Base-by-base conservation (phyloP, 2,113 vertebrate genomes). In the Labeo rohita region DNA sequence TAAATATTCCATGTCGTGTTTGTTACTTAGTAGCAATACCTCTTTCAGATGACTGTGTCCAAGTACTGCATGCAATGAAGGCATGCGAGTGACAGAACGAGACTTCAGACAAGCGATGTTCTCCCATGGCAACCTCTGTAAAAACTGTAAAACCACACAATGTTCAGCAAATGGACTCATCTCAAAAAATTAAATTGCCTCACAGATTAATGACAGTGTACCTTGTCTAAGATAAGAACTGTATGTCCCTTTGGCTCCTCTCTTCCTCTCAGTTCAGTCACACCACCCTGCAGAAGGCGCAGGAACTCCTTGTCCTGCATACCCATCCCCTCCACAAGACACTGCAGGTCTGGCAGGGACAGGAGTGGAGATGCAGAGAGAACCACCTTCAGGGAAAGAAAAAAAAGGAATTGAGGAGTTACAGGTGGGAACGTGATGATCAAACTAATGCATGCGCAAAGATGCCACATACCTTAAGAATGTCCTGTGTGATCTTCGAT, bases 111-210 rank as follows among this genome's bases (percentile, higher is more conserved):
- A 88, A 8, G 94, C 91, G 15, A 96, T 95, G 90, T 93, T 97
- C 90, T 99, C 98, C 98, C 98, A 99, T 0, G 97, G 97, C 86
- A 98, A 93, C 91, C 95, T 97, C 90, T 99, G 98, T 47, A 99
- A 94, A 74, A 97, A 94, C 98, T 98, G 91, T 21, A 75, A 8
- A 63, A 23, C 16, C 50, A 83, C 39, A 66, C 16, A 49, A 34
- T 39, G 10, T 78, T 4, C 13, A 18, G 6, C 59, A 2, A 72
- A 80, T 4, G 45, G 18, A 59, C 43, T 7, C n/a, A 34, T 5
- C 15, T 61, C 21, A 63, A 75, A 52, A 34, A 21, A 65, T 34
- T 0, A 0, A 65, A 45, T 72, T 6, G 68, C 18, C 56, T 9
- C 8, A 21, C 56, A 54, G 28, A 76, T 3, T 23, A 8, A 34